Conservation (phyloP, 2,113 vertebrate species). For the Syrrhaptes paradoxus region DNA sequence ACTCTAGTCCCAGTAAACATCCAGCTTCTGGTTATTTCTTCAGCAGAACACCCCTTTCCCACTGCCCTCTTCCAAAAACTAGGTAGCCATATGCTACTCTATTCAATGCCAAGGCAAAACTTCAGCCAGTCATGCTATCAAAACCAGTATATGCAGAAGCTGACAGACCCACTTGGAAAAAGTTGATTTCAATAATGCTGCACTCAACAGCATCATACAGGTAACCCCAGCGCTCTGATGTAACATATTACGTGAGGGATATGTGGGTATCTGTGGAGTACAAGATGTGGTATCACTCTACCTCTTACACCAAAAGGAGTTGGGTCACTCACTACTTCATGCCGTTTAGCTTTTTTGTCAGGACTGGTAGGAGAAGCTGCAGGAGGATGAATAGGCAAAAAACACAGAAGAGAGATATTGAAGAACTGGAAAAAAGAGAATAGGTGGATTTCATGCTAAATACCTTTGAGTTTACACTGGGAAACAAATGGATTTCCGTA, state of each 20-base stretch:
- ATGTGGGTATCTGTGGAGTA: not conserved
- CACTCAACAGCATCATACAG: not conserved
- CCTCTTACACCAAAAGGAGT: conserved; percentile 96
- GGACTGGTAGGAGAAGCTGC: conserved; percentile 92
- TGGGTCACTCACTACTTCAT: conserved; percentile 95
- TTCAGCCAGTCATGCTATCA: not conserved
- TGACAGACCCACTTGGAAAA: not conserved
- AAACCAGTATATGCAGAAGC: not conserved
- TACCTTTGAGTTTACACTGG: conserved; percentile 65
- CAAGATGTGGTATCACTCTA: conserved; percentile 71
- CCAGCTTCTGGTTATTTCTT: not conserved
- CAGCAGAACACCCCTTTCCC: not conserved
- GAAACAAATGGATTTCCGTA: conserved; percentile 6
- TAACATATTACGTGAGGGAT: not conserved
- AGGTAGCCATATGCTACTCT: not conserved
- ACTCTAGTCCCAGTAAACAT: not conserved
- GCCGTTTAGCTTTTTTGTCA: conserved; percentile 95
- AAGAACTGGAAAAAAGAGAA: conserved; percentile 48
- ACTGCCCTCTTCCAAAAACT: not conserved
- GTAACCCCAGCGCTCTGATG: not conserved
- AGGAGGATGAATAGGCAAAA: conserved; percentile 69
- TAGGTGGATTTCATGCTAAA: conserved; percentile 34
- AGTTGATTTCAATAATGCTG: not conserved
- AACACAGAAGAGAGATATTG: conserved; percentile 59
- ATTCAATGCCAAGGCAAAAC: not conserved